A percentile compares a stretch with the other conserved stretches of the same genome.
phyloP scores from a whole-genome alignment of 1,140 invertebrate genomes.

The Drosophila yakuba region DNA sequence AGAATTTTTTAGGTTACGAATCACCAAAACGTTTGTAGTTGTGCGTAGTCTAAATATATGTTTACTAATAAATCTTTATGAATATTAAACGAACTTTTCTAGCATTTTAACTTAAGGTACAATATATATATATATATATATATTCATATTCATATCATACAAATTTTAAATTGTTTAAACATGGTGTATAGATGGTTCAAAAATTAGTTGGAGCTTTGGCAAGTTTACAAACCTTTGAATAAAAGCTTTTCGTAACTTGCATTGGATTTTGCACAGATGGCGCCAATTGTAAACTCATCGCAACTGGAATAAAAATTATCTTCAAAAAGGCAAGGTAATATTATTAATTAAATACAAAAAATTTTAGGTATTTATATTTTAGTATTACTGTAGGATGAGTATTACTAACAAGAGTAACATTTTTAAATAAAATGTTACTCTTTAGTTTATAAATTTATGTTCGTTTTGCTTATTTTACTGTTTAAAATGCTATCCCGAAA shows the following conservation, averaged over 20 bases:
- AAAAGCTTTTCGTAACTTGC: conserved; percentile 4
- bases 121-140: too few relatives aligned
- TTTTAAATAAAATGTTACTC: too few relatives aligned
- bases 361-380: too few relatives aligned
- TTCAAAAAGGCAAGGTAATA: not conserved
- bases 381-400: too few relatives aligned
- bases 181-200: not conserved
- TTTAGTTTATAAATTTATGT: too few relatives aligned
- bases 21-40: conserved; percentile 62
- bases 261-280: conserved; percentile 1
- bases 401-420: too few relatives aligned
- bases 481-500: too few relatives aligned
- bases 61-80: conserved; percentile 73
- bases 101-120: too few relatives aligned
- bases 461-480: too few relatives aligned
- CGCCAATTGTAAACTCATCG: not conserved
- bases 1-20: conserved; percentile 44
- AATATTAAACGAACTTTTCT: conserved; percentile 46
- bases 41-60: conserved; percentile 64
- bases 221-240: not conserved
- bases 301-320: not conserved
- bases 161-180: not conserved
- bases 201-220: not conserved
- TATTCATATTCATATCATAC: too few relatives aligned
- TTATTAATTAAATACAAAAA: too few relatives aligned